Evolutionary conservation across 1,140 invertebrate species (phyloP).

Genomic region (Dryas iulia): DNA sequence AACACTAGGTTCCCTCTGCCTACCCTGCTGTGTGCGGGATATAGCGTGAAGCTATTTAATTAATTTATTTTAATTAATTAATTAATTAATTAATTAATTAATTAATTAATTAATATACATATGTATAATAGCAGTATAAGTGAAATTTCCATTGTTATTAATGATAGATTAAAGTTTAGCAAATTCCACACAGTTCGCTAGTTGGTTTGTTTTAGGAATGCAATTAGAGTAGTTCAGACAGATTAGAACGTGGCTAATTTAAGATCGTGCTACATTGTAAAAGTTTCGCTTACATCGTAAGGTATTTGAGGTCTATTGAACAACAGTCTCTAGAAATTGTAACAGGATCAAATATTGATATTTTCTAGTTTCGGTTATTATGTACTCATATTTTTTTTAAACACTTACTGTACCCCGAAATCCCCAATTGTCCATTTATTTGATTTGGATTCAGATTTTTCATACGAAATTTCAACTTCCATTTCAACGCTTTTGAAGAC

Average conservation of each 20-base stretch:
- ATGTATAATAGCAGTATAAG: not conserved
- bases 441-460: no score
- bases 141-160: not conserved
- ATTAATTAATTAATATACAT: no score
- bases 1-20: no score
- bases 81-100: no score
- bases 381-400: no score
- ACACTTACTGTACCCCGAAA: no score
- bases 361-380: not conserved
- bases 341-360: not conserved
- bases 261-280: conserved; percentile 36
- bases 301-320: not conserved
- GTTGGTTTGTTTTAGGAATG: conserved; percentile 39
- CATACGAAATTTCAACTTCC: no score
- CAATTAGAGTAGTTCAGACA: conserved; percentile 54
- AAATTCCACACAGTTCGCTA: conserved; percentile 13
- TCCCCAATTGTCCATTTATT: no score
- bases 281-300: not conserved
- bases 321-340: not conserved
- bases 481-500: no score
- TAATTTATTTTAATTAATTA: no score
- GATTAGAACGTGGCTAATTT: conserved; percentile 50
- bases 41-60: no score
- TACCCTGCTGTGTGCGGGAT: no score
- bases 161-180: conserved; percentile 21